phyloP scores from a whole-genome alignment of 2,113 vertebrate species.

The Craseonycteris thonglongyai region DNA sequence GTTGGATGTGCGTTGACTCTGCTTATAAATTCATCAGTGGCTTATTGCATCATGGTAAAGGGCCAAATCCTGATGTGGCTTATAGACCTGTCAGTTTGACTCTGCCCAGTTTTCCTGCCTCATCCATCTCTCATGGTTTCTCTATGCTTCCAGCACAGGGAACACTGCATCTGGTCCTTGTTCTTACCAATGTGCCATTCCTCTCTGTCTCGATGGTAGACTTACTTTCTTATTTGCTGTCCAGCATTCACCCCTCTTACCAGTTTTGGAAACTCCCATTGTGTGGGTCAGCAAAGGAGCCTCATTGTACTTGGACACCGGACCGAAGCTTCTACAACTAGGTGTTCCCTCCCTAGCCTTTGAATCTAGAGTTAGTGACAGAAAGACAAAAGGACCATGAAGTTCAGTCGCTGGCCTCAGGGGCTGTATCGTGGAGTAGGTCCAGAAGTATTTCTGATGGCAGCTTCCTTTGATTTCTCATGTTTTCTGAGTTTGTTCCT shows the following conservation, averaged over 20 bases:
- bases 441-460: background rate
- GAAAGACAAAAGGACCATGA: background rate
- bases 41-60: background rate
- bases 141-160: background rate
- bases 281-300: background rate
- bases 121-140: background rate
- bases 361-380: background rate
- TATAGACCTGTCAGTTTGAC: background rate
- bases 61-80: background rate
- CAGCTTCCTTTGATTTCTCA: background rate
- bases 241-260: rapidly evolving
- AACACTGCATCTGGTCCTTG: background rate
- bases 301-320: background rate
- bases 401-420: background rate
- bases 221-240: background rate
- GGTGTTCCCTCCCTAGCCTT: background rate
- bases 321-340: background rate
- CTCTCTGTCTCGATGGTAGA: background rate
- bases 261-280: background rate
- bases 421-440: background rate
- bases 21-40: background rate
- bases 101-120: background rate
- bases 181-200: background rate
- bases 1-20: background rate
- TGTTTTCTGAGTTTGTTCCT: background rate